phyloP scores from a whole-genome alignment of 2,888 invertebrate genomes.

The Oxytorus armatus region DNA sequence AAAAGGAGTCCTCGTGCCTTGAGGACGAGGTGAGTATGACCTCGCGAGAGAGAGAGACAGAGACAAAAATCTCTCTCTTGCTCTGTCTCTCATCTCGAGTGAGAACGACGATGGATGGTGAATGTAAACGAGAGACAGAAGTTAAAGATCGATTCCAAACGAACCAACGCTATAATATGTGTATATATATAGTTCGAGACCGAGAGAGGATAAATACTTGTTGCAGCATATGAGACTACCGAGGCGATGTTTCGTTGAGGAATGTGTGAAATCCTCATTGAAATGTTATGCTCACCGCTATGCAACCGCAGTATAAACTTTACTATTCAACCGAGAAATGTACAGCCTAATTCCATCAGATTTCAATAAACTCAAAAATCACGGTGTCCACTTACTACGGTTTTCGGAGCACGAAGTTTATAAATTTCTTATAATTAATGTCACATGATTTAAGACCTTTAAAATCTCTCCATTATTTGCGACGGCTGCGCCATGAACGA shows the following conservation, averaged over 20 bases:
- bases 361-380: no score
- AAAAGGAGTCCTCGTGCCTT: slow-evolving; percentile 34
- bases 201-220: slow-evolving; percentile 50
- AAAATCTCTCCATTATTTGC: no score
- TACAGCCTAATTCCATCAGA: not conserved
- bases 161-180: slow-evolving; percentile 50
- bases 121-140: slow-evolving; percentile 6
- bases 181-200: slow-evolving; percentile 46
- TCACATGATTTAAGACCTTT: no score
- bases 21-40: slow-evolving; percentile 27
- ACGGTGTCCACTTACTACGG: no score
- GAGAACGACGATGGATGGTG: slow-evolving; percentile 17
- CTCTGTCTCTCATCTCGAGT: slow-evolving; percentile 32
- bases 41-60: not conserved
- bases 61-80: not conserved
- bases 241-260: slow-evolving; percentile 48
- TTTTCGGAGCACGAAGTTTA: no score
- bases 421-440: no score
- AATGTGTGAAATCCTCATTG: slow-evolving; percentile 66
- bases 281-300: slow-evolving; percentile 32
- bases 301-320: slow-evolving; percentile 35
- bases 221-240: slow-evolving; percentile 20
- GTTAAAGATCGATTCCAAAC: slow-evolving; percentile 64
- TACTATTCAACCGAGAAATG: not conserved
- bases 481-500: no score